phyloP scores from a whole-genome alignment of 2,888 invertebrate genomes.

The Melieria omissa region DNA sequence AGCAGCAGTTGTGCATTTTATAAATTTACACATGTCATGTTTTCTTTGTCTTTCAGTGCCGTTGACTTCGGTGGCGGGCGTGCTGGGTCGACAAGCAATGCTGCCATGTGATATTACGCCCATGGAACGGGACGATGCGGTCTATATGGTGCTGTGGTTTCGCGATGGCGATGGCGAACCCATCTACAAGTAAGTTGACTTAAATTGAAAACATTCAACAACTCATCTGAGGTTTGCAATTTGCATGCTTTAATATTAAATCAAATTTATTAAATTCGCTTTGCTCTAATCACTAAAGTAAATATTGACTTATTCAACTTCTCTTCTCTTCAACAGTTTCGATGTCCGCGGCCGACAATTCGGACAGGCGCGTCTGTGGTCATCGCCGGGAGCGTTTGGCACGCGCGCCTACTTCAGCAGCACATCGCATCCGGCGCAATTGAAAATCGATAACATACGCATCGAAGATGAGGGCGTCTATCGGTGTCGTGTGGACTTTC shows the following conservation, averaged over 20 bases:
- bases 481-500: constrained; percentile 79
- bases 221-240: too few species aligned
- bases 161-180: constrained; percentile 86
- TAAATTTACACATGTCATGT: neutral
- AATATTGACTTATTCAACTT: neutral
- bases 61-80: constrained; percentile 83
- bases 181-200: constrained; percentile 79
- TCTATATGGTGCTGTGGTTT: constrained; percentile 91
- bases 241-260: too few species aligned
- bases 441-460: constrained; percentile 74
- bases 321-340: constrained; percentile 69
- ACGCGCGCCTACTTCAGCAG: constrained; percentile 86
- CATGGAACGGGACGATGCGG: constrained; percentile 80
- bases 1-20: constrained; percentile 18
- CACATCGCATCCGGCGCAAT: constrained; percentile 81
- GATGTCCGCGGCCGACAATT: constrained; percentile 80
- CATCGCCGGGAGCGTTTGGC: constrained; percentile 79
- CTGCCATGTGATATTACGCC: constrained; percentile 89
- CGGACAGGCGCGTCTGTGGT: constrained; percentile 84
- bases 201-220: too few species aligned
- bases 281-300: neutral
- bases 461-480: constrained; percentile 76
- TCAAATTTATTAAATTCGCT: neutral
- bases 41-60: constrained; percentile 72
- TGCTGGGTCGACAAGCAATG: constrained; percentile 82